Evolutionary conservation across 2,888 invertebrate genomes (phyloP).

Genomic region (Biston betularia): DNA sequence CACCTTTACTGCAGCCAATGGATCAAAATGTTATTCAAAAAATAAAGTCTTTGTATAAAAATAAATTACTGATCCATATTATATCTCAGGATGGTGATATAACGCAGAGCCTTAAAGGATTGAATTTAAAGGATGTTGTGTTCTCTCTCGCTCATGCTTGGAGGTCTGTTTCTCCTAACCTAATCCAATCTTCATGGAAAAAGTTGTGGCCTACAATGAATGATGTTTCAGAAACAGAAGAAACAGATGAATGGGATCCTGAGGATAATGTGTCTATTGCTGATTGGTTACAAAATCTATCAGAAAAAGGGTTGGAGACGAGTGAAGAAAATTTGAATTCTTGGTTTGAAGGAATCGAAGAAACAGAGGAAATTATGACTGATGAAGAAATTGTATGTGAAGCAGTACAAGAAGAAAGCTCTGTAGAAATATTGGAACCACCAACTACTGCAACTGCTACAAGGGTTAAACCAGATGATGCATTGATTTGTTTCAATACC

Average conservation of each 20-base stretch:
- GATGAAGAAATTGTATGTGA: slow-evolving; percentile 39
- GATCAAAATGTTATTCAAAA: slow-evolving; percentile 52
- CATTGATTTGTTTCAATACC: slow-evolving; percentile 52
- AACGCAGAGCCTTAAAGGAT: slow-evolving; percentile 45
- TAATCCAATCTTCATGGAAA: slow-evolving; percentile 52
- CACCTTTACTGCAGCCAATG: slow-evolving; percentile 50
- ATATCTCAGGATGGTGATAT: slow-evolving; percentile 47
- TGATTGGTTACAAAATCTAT: slow-evolving; percentile 49
- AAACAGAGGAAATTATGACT: slow-evolving; percentile 17
- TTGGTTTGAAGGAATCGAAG: slow-evolving; percentile 40
- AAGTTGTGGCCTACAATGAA: slow-evolving; percentile 51
- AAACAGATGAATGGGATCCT: slow-evolving; percentile 47
- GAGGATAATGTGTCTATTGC: slow-evolving; percentile 47
- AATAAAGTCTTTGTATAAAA: slow-evolving; percentile 44
- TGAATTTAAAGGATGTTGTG: slow-evolving; percentile 43
- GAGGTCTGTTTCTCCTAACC: slow-evolving; percentile 34
- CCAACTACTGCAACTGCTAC: slow-evolving; percentile 33
- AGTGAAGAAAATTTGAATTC: slow-evolving; percentile 40
- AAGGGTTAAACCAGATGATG: slow-evolving; percentile 42
- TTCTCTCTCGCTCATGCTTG: slow-evolving; percentile 50
- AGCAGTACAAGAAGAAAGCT: slow-evolving; percentile 39
- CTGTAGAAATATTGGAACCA: slow-evolving; percentile 22
- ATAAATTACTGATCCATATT: slow-evolving; percentile 50
- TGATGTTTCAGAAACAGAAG: slow-evolving; percentile 47
- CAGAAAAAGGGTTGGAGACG: slow-evolving; percentile 50